Evolutionary conservation across 2,113 vertebrate genomes (phyloP).

Genomic region (Nycticebus coucang): DNA sequence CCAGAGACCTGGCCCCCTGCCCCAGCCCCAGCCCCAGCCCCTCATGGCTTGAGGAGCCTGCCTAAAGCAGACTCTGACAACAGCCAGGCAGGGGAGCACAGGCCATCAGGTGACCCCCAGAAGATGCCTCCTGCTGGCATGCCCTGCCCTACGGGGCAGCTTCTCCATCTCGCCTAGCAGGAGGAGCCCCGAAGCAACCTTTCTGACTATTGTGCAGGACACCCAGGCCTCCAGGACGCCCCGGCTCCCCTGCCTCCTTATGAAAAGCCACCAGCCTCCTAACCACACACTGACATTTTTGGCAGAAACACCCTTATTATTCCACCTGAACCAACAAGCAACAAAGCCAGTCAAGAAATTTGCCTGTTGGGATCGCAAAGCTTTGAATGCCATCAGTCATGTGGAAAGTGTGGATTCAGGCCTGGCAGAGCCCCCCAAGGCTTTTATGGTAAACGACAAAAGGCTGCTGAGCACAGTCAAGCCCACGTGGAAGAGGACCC

Average conservation of each 20-base stretch:
- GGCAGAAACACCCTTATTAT: constrained; percentile 51
- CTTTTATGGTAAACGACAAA: constrained; percentile 26
- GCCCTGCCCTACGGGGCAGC: no score
- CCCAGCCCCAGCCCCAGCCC: not conserved
- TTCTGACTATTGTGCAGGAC: not conserved
- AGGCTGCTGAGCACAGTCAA: not conserved
- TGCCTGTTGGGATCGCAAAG: constrained; percentile 46
- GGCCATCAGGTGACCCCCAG: not conserved
- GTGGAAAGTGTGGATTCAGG: constrained; percentile 49
- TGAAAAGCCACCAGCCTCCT: constrained; percentile 33
- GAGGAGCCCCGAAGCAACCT: not conserved
- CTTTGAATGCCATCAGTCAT: constrained; percentile 58
- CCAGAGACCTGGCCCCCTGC: not conserved
- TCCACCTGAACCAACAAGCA: constrained; percentile 64
- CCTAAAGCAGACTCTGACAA: not conserved
- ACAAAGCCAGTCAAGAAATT: constrained; percentile 55
- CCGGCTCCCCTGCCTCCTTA: not conserved
- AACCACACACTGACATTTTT: constrained; percentile 45
- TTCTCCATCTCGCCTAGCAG: not conserved
- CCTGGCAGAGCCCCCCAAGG: not conserved
- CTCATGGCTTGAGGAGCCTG: not conserved
- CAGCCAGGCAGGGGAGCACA: not conserved
- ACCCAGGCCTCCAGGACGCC: not conserved
- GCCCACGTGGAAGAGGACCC: not conserved
- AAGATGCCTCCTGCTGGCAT: not conserved